Evolutionary conservation across 2,113 vertebrate species (phyloP), one percentile per base, ranked within the genome.

Genomic region (Cynoglossus semilaevis): DNA sequence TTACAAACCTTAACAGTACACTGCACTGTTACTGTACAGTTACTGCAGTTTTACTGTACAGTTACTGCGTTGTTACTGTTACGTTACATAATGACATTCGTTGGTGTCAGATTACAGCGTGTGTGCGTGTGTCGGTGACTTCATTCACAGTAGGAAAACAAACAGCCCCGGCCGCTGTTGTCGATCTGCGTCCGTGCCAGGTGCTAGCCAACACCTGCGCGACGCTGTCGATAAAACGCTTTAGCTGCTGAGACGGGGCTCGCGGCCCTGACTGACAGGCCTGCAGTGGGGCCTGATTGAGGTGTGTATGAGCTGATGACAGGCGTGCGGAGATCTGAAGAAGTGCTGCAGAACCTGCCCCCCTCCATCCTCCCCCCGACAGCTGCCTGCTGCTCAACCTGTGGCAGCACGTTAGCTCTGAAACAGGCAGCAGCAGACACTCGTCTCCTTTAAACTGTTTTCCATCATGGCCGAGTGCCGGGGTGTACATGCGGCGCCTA

Each of bases 261-360:
- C 13, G 57, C 13, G 1, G 49, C 60, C 42, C 34, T 82, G 88
- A 83, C 65, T 85, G 87, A 82, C 85, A 64, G 84, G 50, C 51
- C 38, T 83, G 81, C 83, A 85, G 77, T 84, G 22, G 84, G 75
- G 79, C 75, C 82, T 91, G 89, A 92, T 78, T 87, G 89, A 92
- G 81, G 83, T 72, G 81, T 85, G 74, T 85, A 62, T 79, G 74
- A 44, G 81, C 81, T 42, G 91, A 82, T 80, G 89, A 91, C 86
- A 90, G 86, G 78, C 46, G 1, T 29, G 42, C 64, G 17, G 57
- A 82, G 80, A 88, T 91, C 88, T 87, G 80, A 90, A 72, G 66
- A 57, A 43, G 67, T 72, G 68, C 72, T 35, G 67, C 22, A 48
- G 62, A 66, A 22, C 37, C 63, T 58, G 50, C 72, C 83, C 64